Conservation (phyloP, 2,113 vertebrate species). For the Ciconia boyciana region DNA sequence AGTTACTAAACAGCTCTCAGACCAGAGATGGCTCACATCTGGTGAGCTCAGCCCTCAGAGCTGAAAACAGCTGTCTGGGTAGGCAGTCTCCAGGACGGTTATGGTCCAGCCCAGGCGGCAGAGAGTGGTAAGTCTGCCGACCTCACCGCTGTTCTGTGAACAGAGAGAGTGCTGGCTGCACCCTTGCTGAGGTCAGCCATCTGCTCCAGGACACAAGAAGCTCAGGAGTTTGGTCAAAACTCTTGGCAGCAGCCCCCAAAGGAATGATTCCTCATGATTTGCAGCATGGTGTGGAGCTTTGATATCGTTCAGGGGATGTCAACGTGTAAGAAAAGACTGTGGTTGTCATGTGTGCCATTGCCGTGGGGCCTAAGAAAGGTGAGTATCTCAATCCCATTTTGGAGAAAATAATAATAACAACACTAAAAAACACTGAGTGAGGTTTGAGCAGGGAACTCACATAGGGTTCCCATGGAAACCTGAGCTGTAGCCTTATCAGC, state of each 20-base stretch:
- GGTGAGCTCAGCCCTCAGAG: background rate
- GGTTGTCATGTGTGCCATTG: background rate
- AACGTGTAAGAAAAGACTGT: background rate
- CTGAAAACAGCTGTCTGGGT: background rate
- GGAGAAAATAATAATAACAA: background rate
- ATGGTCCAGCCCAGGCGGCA: background rate
- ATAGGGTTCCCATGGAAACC: background rate
- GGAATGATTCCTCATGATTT: background rate
- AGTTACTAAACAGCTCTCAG: background rate
- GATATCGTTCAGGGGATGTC: background rate
- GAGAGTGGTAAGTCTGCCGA: background rate
- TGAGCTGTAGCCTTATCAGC: background rate
- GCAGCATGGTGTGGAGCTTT: background rate
- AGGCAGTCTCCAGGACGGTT: background rate
- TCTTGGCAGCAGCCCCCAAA: background rate
- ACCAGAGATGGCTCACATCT: background rate
- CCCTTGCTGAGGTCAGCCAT: background rate
- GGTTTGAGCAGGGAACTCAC: background rate
- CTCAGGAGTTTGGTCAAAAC: background rate
- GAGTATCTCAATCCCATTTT: background rate
- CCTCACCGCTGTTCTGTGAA: rapidly evolving
- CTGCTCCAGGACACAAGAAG: background rate
- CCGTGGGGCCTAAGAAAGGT: too few relatives aligned
- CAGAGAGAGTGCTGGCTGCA: background rate
- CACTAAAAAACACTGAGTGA: background rate